phyloP scores from a whole-genome alignment of 2,888 invertebrate genomes.

The Gymnosoma rotundatum region DNA sequence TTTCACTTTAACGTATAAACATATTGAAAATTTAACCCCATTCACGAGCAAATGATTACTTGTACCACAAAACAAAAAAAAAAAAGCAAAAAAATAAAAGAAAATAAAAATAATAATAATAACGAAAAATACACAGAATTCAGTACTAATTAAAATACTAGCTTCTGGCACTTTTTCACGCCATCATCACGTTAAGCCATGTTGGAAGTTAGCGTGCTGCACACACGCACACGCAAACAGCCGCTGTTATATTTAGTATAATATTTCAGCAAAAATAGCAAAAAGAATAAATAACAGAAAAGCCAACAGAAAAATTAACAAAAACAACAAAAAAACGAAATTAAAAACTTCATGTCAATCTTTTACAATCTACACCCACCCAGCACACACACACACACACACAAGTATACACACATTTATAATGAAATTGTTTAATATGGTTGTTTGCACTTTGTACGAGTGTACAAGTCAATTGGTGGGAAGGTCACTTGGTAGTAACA shows the following conservation, averaged over 20 bases:
- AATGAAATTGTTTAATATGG: slow-evolving; percentile 36
- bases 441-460: neutral
- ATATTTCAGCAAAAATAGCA: slow-evolving; percentile 44
- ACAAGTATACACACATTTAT: neutral
- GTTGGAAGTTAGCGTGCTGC: slow-evolving; percentile 66
- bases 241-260: slow-evolving; percentile 28
- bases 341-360: slow-evolving; percentile 41
- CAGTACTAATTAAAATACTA: slow-evolving; percentile 68
- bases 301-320: neutral
- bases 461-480: slow-evolving; percentile 9
- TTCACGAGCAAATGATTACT: slow-evolving; percentile 66
- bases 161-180: slow-evolving; percentile 68
- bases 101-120: slow-evolving; percentile 5
- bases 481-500: slow-evolving; percentile 26
- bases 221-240: neutral
- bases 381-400: neutral
- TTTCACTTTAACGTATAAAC: neutral
- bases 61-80: slow-evolving; percentile 31
- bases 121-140: slow-evolving; percentile 49
- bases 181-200: slow-evolving; percentile 68
- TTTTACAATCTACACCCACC: slow-evolving; percentile 15
- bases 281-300: slow-evolving; percentile 30
- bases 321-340: neutral
- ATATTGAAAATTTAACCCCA: slow-evolving; percentile 63
- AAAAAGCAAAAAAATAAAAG: slow-evolving; percentile 5